phyloP scores from a whole-genome alignment of 2,888 invertebrate genomes.

The Hyposoter dolosus region DNA sequence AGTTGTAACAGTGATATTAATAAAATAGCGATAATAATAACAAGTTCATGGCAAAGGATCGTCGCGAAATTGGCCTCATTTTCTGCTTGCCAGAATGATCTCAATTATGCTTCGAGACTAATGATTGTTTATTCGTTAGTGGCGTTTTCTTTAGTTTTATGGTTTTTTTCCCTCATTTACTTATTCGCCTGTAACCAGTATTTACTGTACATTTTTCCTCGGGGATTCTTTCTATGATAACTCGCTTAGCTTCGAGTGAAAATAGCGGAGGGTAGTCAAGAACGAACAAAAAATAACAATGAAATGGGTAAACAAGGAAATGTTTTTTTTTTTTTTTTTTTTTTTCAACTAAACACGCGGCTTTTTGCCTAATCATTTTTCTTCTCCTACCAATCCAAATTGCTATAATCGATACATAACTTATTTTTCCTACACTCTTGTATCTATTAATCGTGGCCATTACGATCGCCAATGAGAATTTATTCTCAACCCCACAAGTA shows the following conservation, averaged over 20 bases:
- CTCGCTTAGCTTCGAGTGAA: not conserved
- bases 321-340: not conserved
- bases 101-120: constrained; percentile 66
- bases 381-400: not conserved
- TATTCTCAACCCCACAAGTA: not conserved
- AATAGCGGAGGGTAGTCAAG: constrained; percentile 1
- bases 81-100: constrained; percentile 57
- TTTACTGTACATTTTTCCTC: not conserved
- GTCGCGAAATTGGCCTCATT: constrained; percentile 21
- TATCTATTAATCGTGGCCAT: constrained; percentile 35
- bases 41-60: constrained; percentile 60
- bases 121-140: constrained; percentile 58
- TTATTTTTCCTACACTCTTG: constrained; percentile 15
- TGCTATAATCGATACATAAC: not conserved
- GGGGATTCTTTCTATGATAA: not conserved
- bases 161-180: constrained; percentile 46
- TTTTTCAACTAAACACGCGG: not conserved
- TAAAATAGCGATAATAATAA: constrained; percentile 72
- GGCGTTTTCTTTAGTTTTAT: constrained; percentile 64
- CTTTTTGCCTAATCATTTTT: not conserved
- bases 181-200: not conserved
- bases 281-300: not conserved
- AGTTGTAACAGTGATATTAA: constrained; percentile 73
- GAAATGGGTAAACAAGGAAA: too few species aligned
- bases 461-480: constrained; percentile 18